Base-by-base conservation (phyloP, 2,113 vertebrate species). In the Eurystomus gularis region DNA sequence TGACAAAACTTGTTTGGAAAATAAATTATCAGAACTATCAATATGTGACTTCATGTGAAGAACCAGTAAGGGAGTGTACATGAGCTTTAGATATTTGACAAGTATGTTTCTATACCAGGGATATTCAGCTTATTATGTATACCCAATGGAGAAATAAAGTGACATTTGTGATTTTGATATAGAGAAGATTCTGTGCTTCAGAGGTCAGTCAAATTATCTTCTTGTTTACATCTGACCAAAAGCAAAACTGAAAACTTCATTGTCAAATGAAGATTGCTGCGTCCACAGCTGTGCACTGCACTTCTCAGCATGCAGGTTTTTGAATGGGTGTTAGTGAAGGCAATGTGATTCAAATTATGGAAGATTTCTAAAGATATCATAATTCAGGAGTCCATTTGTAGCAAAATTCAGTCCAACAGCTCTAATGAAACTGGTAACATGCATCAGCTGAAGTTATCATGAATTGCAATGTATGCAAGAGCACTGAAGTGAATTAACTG, bases 221-320 rank as follows among this genome's bases (percentile, higher is more conserved):
- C 16, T 51, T 78, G 11, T 44, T 91, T 48, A 39, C 3, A 49
- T 2, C 7, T 40, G 25, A 58, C 15, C 6, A 68, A 73, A 81
- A 94, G 4, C 0, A 72, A 57, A 51, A 9, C 7, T 3, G 0
- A 58, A 75, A 71, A 55, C 8, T 54, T 68, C 3, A n/a, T 51
- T 75, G 33, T 48, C 26, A 58, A 46, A 40, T 65, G 17, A 61
- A 51, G 37, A 55, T 33, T 46, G 17, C 6, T 54, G 33, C 46
- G 26, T 31, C 7, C 29, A 49, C n/a, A 42, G 5, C 11, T 37
- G 4, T 12, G 6, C 0, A 3, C 11, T 15, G 39, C 26, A 25
- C 24, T 82, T 66, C 46, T 48, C n/a, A 60, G 48, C 13, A 11
- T 37, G 28, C 55, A 54, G n/a, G 16, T 19, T 65, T 11, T n/a